phyloP scores from a whole-genome alignment of 1,140 invertebrate genomes.

The Amphibalanus amphitrite region DNA sequence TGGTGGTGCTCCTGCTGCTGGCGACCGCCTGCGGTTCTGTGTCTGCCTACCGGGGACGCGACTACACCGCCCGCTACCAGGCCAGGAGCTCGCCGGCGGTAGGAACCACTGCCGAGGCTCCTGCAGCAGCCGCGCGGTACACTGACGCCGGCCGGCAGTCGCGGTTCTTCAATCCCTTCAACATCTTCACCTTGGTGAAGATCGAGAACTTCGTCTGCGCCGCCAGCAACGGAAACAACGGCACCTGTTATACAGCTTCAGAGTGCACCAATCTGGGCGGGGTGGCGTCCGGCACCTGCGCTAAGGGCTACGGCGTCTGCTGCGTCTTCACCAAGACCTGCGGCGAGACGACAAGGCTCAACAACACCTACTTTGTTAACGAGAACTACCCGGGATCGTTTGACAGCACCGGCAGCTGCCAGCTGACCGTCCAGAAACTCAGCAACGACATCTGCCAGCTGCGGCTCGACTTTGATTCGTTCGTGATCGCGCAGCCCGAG shows the following conservation, averaged over 20 bases:
- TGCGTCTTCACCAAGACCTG: slow-evolving; percentile 15
- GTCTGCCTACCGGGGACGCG: background rate
- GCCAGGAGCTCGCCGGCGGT: too few relatives aligned
- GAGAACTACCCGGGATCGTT: background rate
- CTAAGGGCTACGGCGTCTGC: slow-evolving; percentile 22
- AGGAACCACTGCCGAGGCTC: too few relatives aligned
- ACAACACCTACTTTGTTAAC: slow-evolving; percentile 3
- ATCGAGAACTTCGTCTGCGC: background rate
- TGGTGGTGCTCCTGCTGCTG: background rate
- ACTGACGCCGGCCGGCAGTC: background rate
- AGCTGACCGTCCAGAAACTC: background rate
- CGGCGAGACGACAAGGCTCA: background rate
- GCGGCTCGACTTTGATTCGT: background rate
- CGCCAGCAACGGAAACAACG: slow-evolving; percentile 30
- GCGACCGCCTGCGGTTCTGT: too few relatives aligned
- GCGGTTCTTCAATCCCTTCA: background rate
- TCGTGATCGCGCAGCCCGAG: background rate
- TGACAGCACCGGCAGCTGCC: background rate
- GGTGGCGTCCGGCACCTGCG: slow-evolving; percentile 18
- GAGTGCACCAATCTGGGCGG: slow-evolving; percentile 21
- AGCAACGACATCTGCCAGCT: background rate
- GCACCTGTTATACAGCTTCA: slow-evolving; percentile 40
- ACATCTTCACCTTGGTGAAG: background rate
- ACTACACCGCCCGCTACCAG: background rate
- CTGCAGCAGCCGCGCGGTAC: too few relatives aligned